Conservation (phyloP, 2,113 vertebrate species). For the Myrmecophaga tridactyla region DNA sequence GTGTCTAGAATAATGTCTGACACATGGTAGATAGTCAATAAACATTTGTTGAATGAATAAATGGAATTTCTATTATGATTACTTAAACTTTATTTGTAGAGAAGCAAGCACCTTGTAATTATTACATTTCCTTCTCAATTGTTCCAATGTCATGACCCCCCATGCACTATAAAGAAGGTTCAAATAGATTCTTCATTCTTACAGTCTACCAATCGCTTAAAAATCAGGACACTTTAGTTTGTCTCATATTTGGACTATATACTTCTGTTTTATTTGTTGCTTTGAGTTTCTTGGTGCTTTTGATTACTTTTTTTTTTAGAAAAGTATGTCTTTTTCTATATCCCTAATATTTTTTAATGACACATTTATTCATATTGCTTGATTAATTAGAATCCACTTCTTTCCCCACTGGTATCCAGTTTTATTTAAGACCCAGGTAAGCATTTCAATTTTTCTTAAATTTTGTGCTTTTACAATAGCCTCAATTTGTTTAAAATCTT, state of each 20-base stretch:
- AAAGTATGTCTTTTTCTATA: background rate
- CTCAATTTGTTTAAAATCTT: background rate
- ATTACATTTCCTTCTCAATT: background rate
- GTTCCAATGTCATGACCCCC: background rate
- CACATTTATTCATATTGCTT: background rate
- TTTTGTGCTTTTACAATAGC: background rate
- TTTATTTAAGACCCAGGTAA: background rate
- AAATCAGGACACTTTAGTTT: background rate
- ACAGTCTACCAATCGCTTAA: background rate
- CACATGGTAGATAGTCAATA: background rate
- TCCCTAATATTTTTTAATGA: background rate
- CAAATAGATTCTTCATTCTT: background rate
- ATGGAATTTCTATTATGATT: background rate
- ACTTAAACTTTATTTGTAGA: background rate
- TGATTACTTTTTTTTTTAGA: background rate
- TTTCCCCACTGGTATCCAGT: background rate
- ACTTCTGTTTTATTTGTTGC: background rate
- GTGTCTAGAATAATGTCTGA: background rate
- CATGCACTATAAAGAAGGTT: background rate
- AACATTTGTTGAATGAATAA: background rate
- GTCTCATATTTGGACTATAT: background rate
- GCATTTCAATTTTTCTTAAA: background rate
- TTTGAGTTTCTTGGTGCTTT: background rate
- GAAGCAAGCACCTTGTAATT: background rate
- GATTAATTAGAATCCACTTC: background rate